These are phyloP conservation scores for Exephanes ischioxanthus DNA, from an alignment of 2,888 invertebrate species.

Conservation along the genomic window DNA sequence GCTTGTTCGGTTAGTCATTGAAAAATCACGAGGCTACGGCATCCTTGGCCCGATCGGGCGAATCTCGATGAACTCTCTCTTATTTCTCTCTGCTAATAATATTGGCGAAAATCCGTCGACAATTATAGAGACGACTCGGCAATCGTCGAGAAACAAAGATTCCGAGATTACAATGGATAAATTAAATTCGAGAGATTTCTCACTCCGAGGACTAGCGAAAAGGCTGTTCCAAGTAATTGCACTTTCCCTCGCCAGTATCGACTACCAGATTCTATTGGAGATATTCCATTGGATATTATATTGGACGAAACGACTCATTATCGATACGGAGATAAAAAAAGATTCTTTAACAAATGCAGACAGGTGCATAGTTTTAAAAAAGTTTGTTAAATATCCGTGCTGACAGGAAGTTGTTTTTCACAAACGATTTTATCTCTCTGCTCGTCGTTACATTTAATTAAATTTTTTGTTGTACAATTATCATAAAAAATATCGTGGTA, in stretches of 20 bases:
- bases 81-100: neutral
- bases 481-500: too few relatives aligned
- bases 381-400: too few relatives aligned
- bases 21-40: constrained; percentile 35
- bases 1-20: constrained; percentile 54
- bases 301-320: neutral
- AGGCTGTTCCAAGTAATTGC: neutral
- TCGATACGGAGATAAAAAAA: too few relatives aligned
- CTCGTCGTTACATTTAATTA: too few relatives aligned
- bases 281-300: neutral
- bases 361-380: too few relatives aligned
- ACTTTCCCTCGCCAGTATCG: neutral
- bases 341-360: too few relatives aligned
- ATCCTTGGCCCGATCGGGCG: constrained; percentile 42
- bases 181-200: constrained; percentile 22
- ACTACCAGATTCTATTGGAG: neutral
- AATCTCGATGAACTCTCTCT: constrained; percentile 20
- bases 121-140: constrained; percentile 4
- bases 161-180: constrained; percentile 10
- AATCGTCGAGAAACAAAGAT: constrained; percentile 26
- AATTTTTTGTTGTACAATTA: too few relatives aligned
- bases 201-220: neutral
- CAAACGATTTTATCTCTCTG: too few relatives aligned
- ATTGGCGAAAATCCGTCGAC: constrained; percentile 12
- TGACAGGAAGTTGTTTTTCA: too few relatives aligned